phyloP scores from a whole-genome alignment of 1,140 invertebrate species.

The Neotoxoptera formosana region DNA sequence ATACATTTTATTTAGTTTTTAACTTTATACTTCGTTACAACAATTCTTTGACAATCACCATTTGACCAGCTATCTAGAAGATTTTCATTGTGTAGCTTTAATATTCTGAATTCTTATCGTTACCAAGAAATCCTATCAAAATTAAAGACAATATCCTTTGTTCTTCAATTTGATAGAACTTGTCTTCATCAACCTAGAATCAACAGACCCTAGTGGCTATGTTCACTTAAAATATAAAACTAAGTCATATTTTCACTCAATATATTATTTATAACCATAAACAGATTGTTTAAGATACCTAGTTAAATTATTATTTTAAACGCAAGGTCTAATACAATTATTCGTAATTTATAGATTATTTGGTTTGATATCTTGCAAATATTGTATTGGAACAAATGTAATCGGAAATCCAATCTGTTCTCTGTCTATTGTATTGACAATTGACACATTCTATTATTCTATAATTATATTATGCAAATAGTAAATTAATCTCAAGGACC shows the following conservation, averaged over 20 bases:
- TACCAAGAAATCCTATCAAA: background rate
- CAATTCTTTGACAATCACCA: background rate
- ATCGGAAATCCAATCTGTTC: background rate
- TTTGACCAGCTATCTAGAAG: background rate
- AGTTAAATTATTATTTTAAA: background rate
- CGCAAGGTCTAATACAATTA: background rate
- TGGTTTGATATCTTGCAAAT: background rate
- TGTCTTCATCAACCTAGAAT: background rate
- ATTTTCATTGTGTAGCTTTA: background rate
- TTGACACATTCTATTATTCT: background rate
- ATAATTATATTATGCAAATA: background rate
- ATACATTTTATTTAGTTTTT: background rate
- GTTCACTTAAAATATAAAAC: background rate
- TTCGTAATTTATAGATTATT: too few relatives aligned
- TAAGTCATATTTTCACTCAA: background rate
- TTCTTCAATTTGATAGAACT: background rate
- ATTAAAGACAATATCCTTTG: background rate
- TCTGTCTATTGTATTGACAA: background rate
- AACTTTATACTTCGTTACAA: background rate
- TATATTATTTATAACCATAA: background rate
- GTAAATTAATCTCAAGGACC: background rate
- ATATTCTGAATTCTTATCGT: background rate
- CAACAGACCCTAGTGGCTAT: background rate
- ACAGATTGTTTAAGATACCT: background rate
- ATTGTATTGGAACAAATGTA: background rate